Percentiles rank a stretch among this genome's conserved stretches.
phyloP scores from a whole-genome alignment of 2,113 vertebrate species.

The Sula dactylatra region DNA sequence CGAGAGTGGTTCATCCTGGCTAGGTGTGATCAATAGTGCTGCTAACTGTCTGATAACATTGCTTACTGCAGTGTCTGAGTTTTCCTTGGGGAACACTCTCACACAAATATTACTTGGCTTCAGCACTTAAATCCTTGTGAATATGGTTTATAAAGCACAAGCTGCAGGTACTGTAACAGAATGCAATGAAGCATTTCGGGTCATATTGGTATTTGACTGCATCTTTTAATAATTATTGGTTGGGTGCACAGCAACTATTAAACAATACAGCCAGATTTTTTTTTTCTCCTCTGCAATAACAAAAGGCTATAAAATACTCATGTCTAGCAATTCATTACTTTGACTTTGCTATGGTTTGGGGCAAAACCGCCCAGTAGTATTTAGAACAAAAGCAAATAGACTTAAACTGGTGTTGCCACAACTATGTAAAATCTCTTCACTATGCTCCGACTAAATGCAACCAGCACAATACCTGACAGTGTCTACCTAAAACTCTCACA shows the following conservation, averaged over 20 bases:
- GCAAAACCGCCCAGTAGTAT: background rate
- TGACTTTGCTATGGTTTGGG: slow-evolving; percentile 20
- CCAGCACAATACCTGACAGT: background rate
- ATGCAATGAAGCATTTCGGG: background rate
- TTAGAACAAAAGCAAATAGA: background rate
- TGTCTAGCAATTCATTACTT: background rate
- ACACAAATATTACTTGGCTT: background rate
- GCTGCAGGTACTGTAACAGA: background rate
- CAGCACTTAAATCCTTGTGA: background rate
- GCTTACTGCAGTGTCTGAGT: background rate
- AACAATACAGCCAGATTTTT: background rate
- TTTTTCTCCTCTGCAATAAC: background rate
- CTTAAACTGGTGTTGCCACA: background rate
- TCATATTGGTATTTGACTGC: background rate
- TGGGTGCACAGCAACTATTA: background rate
- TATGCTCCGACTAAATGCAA: background rate
- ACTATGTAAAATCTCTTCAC: background rate
- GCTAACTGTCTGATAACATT: background rate
- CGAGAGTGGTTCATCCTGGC: background rate
- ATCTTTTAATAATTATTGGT: slow-evolving; percentile 38
- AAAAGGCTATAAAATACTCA: slow-evolving; percentile 1
- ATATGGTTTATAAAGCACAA: background rate
- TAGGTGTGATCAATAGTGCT: background rate
- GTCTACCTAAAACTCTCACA: background rate
- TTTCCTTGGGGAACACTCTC: background rate